phyloP scores from a whole-genome alignment of 2,888 invertebrate species.

The Artemia sinica region DNA sequence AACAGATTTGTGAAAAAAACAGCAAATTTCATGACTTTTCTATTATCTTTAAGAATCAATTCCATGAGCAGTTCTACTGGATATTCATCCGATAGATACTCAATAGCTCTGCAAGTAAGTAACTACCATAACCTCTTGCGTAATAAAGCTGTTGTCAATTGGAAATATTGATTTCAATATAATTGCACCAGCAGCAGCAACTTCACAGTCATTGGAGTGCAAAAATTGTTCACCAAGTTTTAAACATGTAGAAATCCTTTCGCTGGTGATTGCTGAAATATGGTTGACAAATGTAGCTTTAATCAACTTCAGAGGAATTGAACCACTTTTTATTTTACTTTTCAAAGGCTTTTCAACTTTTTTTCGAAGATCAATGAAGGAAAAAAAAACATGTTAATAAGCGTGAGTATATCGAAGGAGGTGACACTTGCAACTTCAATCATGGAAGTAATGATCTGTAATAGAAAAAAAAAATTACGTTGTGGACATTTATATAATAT shows the following conservation, averaged over 20 bases:
- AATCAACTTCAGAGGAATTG: neutral
- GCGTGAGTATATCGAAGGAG: neutral
- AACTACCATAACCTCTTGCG: neutral
- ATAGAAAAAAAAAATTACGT: neutral
- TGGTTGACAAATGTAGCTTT: neutral
- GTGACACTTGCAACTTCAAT: neutral
- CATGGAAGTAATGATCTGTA: neutral
- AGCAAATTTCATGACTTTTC: neutral
- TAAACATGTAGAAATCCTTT: neutral
- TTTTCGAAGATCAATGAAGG: neutral
- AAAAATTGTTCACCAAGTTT: neutral
- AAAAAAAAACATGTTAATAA: neutral
- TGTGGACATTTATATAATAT: too few relatives aligned
- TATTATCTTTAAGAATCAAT: neutral
- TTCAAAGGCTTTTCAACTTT: neutral
- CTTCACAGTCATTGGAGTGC: neutral
- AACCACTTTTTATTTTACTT: neutral
- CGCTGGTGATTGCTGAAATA: neutral
- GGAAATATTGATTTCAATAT: neutral
- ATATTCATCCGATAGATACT: neutral
- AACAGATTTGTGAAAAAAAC: neutral
- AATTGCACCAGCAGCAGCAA: constrained; percentile 3
- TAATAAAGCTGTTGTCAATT: neutral
- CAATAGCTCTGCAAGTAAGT: neutral
- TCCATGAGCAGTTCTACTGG: neutral